Base-by-base conservation (phyloP, 2,113 vertebrate genomes). In the Solea senegalensis region DNA sequence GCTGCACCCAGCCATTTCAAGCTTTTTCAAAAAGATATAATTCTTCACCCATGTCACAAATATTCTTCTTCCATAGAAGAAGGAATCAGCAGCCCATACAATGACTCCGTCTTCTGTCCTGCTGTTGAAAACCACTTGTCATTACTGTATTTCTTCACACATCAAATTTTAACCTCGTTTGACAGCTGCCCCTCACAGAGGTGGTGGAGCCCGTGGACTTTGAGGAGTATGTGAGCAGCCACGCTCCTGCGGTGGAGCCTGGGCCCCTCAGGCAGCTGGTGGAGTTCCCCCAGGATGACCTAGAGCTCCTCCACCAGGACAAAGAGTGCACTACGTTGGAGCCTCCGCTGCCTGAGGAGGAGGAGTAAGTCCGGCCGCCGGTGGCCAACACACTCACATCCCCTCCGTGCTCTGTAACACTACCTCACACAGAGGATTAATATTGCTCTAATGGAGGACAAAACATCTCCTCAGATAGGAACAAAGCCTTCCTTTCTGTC, bases 191-290 rank as follows among this genome's bases (percentile, higher is more conserved):
- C 0, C 86, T 97, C 74, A 93, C 95, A 0, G 96, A 97, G 76
- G 95, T 96, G 69, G 92, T 96, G 1, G 96, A 97, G 70, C 96
- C 96, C 0, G 80, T 97, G 73, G 96, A 97, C 80, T 96, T 95
- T 15, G 96, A 97, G 86, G 95, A 96, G 1, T 95, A 96, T 75
- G 90, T 97, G 41, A 92, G 89, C 70, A 94, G 93, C 67, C 94
- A 95, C 26, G 92, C 93, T 2, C 94, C 94, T 0, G 95, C 92
- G 3, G 88, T 90, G 3, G 96, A 97, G 82, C 86, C 93, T 0
- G 95, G 95, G 0, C 94, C 93, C 1, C 95, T 97, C 57, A 72
- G 94, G 50, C 94, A 96, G 75, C 92, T 97, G 4, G 67, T 93
- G 3, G 96, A 97, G 83, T 97, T 97, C 69, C 96, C 96, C 15